Base-by-base conservation (phyloP, 2,888 invertebrate genomes). In the Caradrina clavipalpis region DNA sequence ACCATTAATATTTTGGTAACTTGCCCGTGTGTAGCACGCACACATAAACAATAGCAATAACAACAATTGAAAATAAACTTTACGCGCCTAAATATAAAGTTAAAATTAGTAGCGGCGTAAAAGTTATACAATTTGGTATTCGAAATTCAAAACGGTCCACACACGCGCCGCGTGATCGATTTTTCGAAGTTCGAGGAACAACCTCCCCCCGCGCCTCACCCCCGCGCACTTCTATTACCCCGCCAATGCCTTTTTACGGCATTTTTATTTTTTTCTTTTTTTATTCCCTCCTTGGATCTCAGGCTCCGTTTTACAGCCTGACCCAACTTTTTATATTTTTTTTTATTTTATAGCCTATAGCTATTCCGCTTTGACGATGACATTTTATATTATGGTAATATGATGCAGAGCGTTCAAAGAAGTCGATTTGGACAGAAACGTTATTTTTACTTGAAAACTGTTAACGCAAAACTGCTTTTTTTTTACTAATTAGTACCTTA, bases 81-180 rank as follows among this genome's bases (percentile, higher is more conserved):
- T 88, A 80, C 1, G 0, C 0, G 0, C 0, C 0, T 6, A 10
- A 0, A 0, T 0, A 17, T 83, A 90, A 56, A 63, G 85, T 70
- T 47, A 21, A 64, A 65, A 77, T 86, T 84, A 26, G 64, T 76
- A 84, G 62, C 21, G 15, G 21, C 54, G 26, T 15, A n/a, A 60
- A 76, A 73, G 72, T 69, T 83, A 73, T 80, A 86, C 78, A 86
- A 87, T 89, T 88, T 89, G 86, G 84, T 90, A 88, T 88, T 90
- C 86, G 87, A 91, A 92, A 90, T 90, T 85, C 93, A 93, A 93
- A 94, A 94, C 91, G 87, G 88, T 90, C 81, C 92, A 94, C 92
- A 94, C 93, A 93, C 94, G 92, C 92, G 93, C 90, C 89, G 87
- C 83, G 89, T 91, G 92, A 95, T 95, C 94, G 95, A 95, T 95